Evolutionary conservation across 2,113 vertebrate species (phyloP).

Genomic region (Gymnocephalus cernua): DNA sequence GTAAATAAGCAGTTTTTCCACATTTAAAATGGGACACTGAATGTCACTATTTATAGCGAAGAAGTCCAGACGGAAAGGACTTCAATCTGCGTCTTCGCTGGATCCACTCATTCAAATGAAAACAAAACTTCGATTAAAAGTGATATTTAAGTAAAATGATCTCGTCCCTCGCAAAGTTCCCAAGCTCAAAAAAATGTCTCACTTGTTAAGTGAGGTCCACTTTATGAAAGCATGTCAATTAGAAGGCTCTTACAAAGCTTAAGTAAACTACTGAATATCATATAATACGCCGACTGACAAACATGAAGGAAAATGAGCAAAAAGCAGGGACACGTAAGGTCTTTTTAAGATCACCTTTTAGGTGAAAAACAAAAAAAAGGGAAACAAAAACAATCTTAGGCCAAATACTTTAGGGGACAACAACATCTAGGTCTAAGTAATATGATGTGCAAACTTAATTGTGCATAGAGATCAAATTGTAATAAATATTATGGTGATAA

Average conservation of each 20-base stretch:
- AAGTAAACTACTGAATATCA: slow-evolving; percentile 60
- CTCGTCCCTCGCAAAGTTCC: slow-evolving; percentile 48
- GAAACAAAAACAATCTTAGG: slow-evolving; percentile 56
- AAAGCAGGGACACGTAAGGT: slow-evolving; percentile 54
- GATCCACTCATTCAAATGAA: slow-evolving; percentile 53
- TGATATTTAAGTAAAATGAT: slow-evolving; percentile 36
- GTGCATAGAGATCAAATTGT: slow-evolving; percentile 84
- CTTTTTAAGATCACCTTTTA: slow-evolving; percentile 66
- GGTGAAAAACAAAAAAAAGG: slow-evolving; percentile 28
- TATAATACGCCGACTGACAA: slow-evolving; percentile 58
- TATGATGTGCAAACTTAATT: slow-evolving; percentile 80
- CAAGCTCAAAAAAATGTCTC: slow-evolving; percentile 33
- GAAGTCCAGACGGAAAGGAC: slow-evolving; percentile 48
- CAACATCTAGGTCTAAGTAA: slow-evolving; percentile 63
- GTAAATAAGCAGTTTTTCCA: slow-evolving; percentile 67
- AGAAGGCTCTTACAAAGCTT: slow-evolving; percentile 67
- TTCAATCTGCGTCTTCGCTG: slow-evolving; percentile 24
- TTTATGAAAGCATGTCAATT: slow-evolving; percentile 48
- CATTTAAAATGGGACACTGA: slow-evolving; percentile 68
- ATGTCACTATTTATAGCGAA: slow-evolving; percentile 72
- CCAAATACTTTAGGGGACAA: slow-evolving; percentile 73
- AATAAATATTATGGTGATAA: slow-evolving; percentile 82
- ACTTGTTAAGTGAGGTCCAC: slow-evolving; percentile 31
- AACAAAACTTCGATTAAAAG: slow-evolving; percentile 43
- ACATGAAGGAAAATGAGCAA: slow-evolving; percentile 65